Base-by-base conservation (phyloP, 2,888 invertebrate genomes). In the Drosophila paramelanica region DNA sequence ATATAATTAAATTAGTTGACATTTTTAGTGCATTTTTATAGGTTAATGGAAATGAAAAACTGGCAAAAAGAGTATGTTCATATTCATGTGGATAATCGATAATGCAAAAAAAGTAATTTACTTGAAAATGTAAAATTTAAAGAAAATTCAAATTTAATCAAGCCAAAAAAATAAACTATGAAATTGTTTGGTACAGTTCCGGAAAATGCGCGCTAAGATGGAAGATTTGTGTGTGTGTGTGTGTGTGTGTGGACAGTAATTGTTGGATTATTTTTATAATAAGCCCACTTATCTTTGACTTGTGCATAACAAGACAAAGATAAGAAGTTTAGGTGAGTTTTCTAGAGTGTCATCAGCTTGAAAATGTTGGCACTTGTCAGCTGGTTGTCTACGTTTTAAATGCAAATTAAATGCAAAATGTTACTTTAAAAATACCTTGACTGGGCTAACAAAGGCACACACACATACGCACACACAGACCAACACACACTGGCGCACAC, bases 321-420 rank as follows among this genome's bases (percentile, higher is more conserved):
- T 65, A 33, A 39, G 39, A 49, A 38, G 31, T 14, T 60, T 41
- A 5, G 36, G 13, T 36, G 36, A 36, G 36, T 46, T 65, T 45
- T 20, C 39, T 36, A 27, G 31, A 66, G 45, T n/a, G 31, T 45
- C 66, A 46, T 45, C 45, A 49, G 49, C 7, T 31, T n/a, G 17
- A 41, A 25, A 60, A 57, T 65, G 59, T 57, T 50, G 65, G 42
- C 75, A 75, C 78, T 74, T 77, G 73, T 77, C 78, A 70, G 67
- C 59, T 73, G 73, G 58, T 77, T 75, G 68, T 78, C 74, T 69
- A 51, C 67, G 50, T 71, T 68, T 82, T 49, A 80, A 83, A 83
- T 87, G 84, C 75, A 82, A 82, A 82, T 81, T 57, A 75, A 75
- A 83, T 82, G 87, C 72, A 77, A 82, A 86, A 87, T 70, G 72